Evolutionary conservation across 2,113 vertebrate genomes (phyloP), one percentile per base, ranked within the genome.

Genomic region (Camarhynchus parvulus): DNA sequence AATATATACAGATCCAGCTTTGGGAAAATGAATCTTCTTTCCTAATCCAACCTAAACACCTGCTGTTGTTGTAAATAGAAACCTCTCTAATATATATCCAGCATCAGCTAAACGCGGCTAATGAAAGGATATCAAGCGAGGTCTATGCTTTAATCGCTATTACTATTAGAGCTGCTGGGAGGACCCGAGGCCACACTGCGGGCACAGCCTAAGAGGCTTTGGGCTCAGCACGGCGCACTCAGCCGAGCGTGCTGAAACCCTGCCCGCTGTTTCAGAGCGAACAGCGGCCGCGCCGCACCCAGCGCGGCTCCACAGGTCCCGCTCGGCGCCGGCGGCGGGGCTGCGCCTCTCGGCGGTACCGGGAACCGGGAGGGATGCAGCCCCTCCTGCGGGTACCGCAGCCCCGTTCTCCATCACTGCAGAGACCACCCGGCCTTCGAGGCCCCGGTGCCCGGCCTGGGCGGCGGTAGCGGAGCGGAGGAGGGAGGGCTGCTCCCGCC

Each of bases 301-400:
- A 11, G 39, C 42, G 47, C n/a, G 27, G 92, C 94, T 93, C 96
- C 4, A 93, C 96, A 93, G 94, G 96, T 95, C 93, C 78, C 1
- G 91, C 85, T 41, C 28, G n/a, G 66, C 74, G 4, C 37, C 79
- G 46, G 66, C 74, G 4, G n/a, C 79, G 46, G 42, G 37, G 66
- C 66, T 6, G 73, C 37, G 27, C 63, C 46, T 30, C 46, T 19
- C 83, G 47, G 55, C 55, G 46, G 18, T 11, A 5, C 23, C 56
- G 69, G 49, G 74, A 49, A 47, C 13, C n/a, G 11, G 64, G 11
- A 8, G 53, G 37, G 30, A 16, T 6, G 66, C 64, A 20, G 73
- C 56, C 35, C 28, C 74, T 70, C 53, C 59, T 37, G 59, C 17
- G 55, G 67, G 56, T 9, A 27, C 55, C 50, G 58, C 67, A 56